Conservation (phyloP, 1,140 invertebrate genomes). For the Trichonephila clavipes region DNA sequence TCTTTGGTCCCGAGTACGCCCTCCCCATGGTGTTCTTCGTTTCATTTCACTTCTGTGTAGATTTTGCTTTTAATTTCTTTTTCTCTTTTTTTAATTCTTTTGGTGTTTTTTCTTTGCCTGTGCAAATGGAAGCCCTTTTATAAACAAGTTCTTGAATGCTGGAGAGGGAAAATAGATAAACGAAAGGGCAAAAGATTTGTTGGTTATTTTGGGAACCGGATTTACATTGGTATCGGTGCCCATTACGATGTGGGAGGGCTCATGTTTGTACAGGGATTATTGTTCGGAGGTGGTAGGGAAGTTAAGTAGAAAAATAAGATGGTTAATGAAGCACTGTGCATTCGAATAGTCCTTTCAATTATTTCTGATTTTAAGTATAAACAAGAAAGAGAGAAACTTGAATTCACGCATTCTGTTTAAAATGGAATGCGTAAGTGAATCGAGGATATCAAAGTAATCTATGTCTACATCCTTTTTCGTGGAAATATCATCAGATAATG, state of each 20-base stretch:
- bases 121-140: constrained; percentile 22
- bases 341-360: background rate
- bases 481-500: too few relatives aligned
- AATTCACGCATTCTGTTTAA: background rate
- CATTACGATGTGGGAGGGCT: constrained; percentile 40
- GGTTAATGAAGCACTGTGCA: background rate
- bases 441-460: too few relatives aligned
- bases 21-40: constrained; percentile 14
- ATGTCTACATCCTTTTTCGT: too few relatives aligned
- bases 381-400: background rate
- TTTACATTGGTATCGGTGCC: constrained; percentile 31
- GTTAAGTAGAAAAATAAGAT: background rate
- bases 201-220: background rate
- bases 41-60: constrained; percentile 14
- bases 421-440: background rate
- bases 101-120: background rate
- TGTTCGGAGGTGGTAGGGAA: background rate
- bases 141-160: constrained; percentile 29
- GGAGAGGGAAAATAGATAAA: constrained; percentile 5
- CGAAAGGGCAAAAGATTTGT: background rate
- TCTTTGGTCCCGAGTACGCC: constrained; percentile 5
- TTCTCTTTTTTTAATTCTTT: background rate
- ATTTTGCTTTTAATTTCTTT: constrained; percentile 42
- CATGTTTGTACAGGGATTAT: constrained; percentile 36
- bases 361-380: background rate